Evolutionary conservation across 2,797 vertebrate genomes (phyloP), one percentile per base, ranked within the genome.

Genomic region (Orestias chungarensis): DNA sequence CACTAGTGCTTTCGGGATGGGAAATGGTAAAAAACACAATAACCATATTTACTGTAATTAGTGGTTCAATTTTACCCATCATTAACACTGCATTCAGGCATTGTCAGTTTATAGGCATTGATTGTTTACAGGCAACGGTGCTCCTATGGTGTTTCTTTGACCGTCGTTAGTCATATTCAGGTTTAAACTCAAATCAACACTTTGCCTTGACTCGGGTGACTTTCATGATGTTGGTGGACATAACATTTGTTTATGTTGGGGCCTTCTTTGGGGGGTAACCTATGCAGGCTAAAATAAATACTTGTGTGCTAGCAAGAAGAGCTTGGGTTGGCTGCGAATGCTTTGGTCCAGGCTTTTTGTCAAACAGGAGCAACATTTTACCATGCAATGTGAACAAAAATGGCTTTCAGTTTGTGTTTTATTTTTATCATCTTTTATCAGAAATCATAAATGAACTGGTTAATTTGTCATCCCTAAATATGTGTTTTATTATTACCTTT

Each of bases 111-210:
- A 89, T 71, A 80, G 76, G 52, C 82, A 92, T 93, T 91, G 82
- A 93, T 90, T 83, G 82, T 82, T 64, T 68, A 78, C 78, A 70
- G 76, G 64, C 76, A 59, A 59, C 47, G 72, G 68, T 8, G 67
- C 75, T 71, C 79, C 76, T 73, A 71, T 77, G 40, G 55, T 83
- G 78, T 80, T 33, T 70, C 79, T 80, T 40, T 70, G 70, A 81
- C 80, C 46, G 54, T 71, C 43, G 38, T 70, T 42, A 29, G 71
- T 70, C 75, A 73, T 71, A 76, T 76, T 47, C 81, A 76, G 85
- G 76, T 87, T 92, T 91, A 87, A 92, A 91, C 74, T 82, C 64
- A 88, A 93, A 94, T 94, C 91, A 87, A 92, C 93, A 71, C 50
- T 71, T 69, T 85, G 74, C 71, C 73, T 70, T 84, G n/a, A 74